Evolutionary conservation across 2,888 invertebrate species (phyloP), one percentile per base, ranked within the genome.

Genomic region (Adelphocoris suturalis): DNA sequence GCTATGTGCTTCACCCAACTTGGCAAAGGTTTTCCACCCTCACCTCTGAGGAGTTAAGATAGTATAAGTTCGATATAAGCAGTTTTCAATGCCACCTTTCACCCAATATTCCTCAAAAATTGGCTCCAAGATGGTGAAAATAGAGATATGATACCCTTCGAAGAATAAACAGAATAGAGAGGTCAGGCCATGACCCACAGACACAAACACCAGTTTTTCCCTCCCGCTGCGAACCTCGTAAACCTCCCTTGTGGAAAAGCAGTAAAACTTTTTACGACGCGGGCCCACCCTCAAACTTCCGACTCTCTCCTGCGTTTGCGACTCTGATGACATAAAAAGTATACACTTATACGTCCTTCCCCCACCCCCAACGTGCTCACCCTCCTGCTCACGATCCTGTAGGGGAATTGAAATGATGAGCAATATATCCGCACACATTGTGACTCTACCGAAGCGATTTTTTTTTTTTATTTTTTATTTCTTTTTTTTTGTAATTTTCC

Each of bases 171-270:
- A 86, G 27, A 86, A 86, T 86, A 86, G 85, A 86, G 85, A 86
- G 85, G 85, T 86, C 85, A 86, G 75, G 68, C 86, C 86, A 86
- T 86, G 86, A 86, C 86, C 86, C 86, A 75, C 75, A 86, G 47
- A 86, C 86, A 86, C 86, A 75, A 86, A 75, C 68, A 61, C 37
- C 86, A 86, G 46, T 37, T 86, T 86, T 46, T 23, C 37, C 75
- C 86, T 27, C 86, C 37, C 52, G 3, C 28, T 85, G 55, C 19
- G 19, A 37, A 78, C 37, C 78, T 78, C 78, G 78, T 78, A 78
- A 78, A 78, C 37, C 68, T 23, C 37, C 78, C 14, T 19, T 19
- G 37, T 78, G 46, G 78, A 52, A 78, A 47, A 86, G 68, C 46
- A 37, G 86, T 86, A 86, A 86, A 86, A 76, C 37, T 85, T 16